phyloP scores from a whole-genome alignment of 2,797 vertebrate genomes.

The Adrianichthys oophorus region DNA sequence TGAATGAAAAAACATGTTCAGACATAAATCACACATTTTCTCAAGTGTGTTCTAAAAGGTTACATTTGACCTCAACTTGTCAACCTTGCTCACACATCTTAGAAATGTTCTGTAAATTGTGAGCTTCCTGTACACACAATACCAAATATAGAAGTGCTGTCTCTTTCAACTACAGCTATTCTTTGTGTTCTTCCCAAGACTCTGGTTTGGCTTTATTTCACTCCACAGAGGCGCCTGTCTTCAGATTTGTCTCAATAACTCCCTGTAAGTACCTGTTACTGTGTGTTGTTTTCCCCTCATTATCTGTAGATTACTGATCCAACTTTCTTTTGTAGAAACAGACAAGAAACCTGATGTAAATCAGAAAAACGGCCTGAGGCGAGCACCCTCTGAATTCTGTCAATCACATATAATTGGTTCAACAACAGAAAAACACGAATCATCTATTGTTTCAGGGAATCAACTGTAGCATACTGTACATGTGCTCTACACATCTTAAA shows the following conservation, averaged over 20 bases:
- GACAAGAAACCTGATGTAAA: conserved; percentile 55
- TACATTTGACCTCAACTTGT: background rate
- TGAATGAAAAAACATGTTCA: no score
- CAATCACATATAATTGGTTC: conserved; percentile 80
- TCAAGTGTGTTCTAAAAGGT: background rate
- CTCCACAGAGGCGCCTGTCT: conserved; percentile 27
- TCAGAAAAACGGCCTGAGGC: conserved; percentile 66
- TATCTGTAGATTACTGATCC: conserved; percentile 61
- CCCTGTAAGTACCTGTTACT: conserved; percentile 54
- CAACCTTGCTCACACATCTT: background rate
- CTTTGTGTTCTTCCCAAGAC: conserved; percentile 27
- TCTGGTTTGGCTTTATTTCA: conserved; percentile 35
- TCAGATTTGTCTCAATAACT: conserved; percentile 56
- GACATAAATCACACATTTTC: background rate
- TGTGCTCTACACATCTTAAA: no score
- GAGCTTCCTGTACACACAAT: background rate
- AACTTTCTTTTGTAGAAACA: conserved; percentile 54
- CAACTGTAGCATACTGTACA: no score
- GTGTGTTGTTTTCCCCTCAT: conserved; percentile 54
- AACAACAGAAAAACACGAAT: conserved; percentile 58
- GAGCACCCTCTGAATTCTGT: conserved; percentile 62
- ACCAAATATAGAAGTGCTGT: background rate
- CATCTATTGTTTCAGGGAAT: conserved; percentile 52
- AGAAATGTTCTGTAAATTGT: background rate
- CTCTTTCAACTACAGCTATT: conserved; percentile 20